Base-by-base conservation (phyloP, 2,888 invertebrate genomes). In the Cantharis nigra region DNA sequence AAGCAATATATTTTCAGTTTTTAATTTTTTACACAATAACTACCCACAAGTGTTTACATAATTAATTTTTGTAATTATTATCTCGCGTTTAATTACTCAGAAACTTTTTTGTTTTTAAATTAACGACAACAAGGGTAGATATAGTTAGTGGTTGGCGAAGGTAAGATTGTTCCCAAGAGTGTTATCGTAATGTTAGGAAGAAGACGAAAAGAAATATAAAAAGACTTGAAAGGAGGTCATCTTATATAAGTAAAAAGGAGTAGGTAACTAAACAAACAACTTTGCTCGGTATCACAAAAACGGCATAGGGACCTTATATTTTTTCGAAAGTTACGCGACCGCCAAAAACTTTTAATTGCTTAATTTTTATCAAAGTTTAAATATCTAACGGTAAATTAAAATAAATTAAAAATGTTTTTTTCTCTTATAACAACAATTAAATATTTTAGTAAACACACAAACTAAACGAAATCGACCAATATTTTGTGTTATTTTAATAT, bases 111-210 rank as follows among this genome's bases (percentile, higher is more conserved):
- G 78, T 72, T 78, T 80, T 82, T 81, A 75, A 80, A 82, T 82
- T 84, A 84, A 84, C 83, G 84, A 81, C 81, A 79, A 81, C 83
- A 82, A 81, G 82, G 82, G 82, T 83, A 82, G 81, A 81, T 80
- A 49, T 49, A 76, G 81, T 79, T 83, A 81, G 83, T 82, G 81
- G 82, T 82, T 81, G 81, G 79, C 78, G 77, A 81, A 80, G 79
- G 75, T 71, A 74, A 80, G 78, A 84, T 84, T 83, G 83, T 83
- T 84, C 84, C 84, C 84, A 76, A 76, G 83, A 84, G 84, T 84
- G 83, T 83, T 84, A 82, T 84, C 80, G 80, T 76, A 80, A 77
- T 77, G 79, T 80, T 80, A 81, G 80, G 81, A 81, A 82, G 80
- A 80, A 81, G 78, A 80, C 79, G 77, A 78, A 82, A 80, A 81